Evolutionary conservation across 1,140 invertebrate genomes (phyloP).

Genomic region (Papilio xuthus): DNA sequence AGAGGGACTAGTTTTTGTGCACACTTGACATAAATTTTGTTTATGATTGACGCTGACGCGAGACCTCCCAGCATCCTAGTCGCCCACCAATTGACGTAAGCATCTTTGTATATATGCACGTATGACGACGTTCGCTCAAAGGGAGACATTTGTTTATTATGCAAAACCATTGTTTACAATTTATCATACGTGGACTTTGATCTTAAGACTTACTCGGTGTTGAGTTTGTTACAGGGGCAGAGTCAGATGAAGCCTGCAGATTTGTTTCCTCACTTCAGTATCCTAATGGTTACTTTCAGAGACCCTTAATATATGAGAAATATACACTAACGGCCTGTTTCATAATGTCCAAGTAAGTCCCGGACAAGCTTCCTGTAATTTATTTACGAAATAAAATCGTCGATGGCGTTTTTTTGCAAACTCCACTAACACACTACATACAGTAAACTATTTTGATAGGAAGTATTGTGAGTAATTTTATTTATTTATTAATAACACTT

Average conservation of each 20-base stretch:
- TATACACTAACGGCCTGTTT: too few species aligned
- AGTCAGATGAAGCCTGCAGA: too few species aligned
- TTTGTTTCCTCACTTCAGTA: not conserved
- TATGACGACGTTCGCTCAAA: slow-evolving; percentile 11
- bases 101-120: slow-evolving; percentile 26
- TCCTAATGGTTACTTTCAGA: not conserved
- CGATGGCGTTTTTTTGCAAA: too few species aligned
- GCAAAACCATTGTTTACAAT: slow-evolving; percentile 8
- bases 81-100: slow-evolving; percentile 62
- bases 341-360: too few species aligned
- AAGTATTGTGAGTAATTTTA: too few species aligned
- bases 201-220: not conserved
- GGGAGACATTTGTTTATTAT: slow-evolving; percentile 23
- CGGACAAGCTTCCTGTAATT: too few species aligned
- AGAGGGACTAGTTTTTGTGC: not conserved
- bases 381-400: too few species aligned
- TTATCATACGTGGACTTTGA: not conserved
- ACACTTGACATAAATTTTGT: slow-evolving; percentile 55
- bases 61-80: slow-evolving; percentile 44
- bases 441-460: too few species aligned
- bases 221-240: not conserved
- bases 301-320: too few species aligned
- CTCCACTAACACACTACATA: too few species aligned
- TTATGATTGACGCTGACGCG: slow-evolving; percentile 57
- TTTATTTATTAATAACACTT: too few species aligned